Evolutionary conservation across 2,888 invertebrate genomes (phyloP), one percentile per base, ranked within the genome.

Genomic region (Herminia tarsipennalis): DNA sequence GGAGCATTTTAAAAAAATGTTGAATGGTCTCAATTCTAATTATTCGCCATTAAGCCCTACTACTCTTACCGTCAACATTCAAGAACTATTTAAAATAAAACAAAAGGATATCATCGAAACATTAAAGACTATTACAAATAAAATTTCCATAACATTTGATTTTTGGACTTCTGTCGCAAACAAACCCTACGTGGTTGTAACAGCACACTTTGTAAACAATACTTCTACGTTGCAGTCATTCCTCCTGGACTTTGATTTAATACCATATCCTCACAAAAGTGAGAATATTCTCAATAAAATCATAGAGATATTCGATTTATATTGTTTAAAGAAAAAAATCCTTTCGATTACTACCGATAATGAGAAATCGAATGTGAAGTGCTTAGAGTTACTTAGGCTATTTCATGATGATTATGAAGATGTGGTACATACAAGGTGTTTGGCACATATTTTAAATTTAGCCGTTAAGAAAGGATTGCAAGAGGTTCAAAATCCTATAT

Each of bases 151-250:
- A 10, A 46, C 46, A 32, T 42, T 51, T 36, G 51, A 46, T 18
- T 51, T 44, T 22, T 44, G 40, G 44, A 50, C 44, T 20, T 40
- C 44, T 22, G 28, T 44, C 14, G 40, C 44, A 22, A 50, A 50
- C 29, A 50, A 50, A 40, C 50, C 50, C 8, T 42, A 48, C 21
- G 35, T 49, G 24, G 43, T 43, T 21, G 35, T 40, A 12, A 43
- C 43, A 18, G 47, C 49, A 35, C 49, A 43, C 22, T 49, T 43
- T 27, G 22, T 36, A 18, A 20, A 24, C 17, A 36, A 46, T 32
- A 30, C 14, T 24, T 29, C 17, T 16, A 29, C 21, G 17, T 22
- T 33, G 33, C 27, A 22, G 33, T 37, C 35, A 25, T 18, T 43
- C 6, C 35, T 21, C 13, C 32, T 43, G 27, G 39, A 49, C 28